A percentile compares a stretch with the other conserved stretches of the same genome.
phyloP scores from a whole-genome alignment of 2,888 invertebrate species.

The Xestia c-nigrum region DNA sequence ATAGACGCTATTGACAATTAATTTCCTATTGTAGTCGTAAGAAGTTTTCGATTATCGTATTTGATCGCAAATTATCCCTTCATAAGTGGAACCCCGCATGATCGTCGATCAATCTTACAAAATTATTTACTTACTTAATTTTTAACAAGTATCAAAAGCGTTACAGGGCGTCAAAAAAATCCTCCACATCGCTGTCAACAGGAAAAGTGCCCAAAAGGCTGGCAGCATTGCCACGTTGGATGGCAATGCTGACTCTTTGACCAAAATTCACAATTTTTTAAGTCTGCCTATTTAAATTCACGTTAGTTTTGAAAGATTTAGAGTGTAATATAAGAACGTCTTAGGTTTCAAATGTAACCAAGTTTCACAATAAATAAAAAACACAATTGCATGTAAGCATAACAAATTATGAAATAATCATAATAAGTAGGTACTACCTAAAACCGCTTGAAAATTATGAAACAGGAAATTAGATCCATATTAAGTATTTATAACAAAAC shows the following conservation, averaged over 20 bases:
- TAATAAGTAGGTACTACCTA: neutral
- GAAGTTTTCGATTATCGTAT: conserved; percentile 45
- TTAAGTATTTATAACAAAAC: conserved; percentile 13
- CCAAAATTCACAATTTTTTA: too few relatives aligned
- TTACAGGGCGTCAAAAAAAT: too few relatives aligned
- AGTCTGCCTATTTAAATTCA: neutral
- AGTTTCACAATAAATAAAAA: neutral
- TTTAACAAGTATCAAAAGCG: too few relatives aligned
- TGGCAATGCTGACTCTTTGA: too few relatives aligned
- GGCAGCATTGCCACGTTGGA: too few relatives aligned
- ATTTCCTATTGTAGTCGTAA: conserved; percentile 60
- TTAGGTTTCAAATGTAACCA: neutral
- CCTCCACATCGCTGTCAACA: too few relatives aligned
- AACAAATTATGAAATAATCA: conserved; percentile 6
- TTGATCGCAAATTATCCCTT: conserved; percentile 41
- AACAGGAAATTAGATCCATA: neutral
- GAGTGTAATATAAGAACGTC: neutral
- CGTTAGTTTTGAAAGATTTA: neutral
- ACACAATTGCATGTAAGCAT: neutral
- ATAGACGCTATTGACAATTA: conserved; percentile 65
- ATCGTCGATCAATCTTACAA: neutral
- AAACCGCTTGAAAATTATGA: conserved; percentile 5
- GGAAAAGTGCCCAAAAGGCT: too few relatives aligned
- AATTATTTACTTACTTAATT: neutral
- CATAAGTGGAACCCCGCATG: neutral